Base-by-base conservation (phyloP, 2,113 vertebrate genomes). In the Numenius arquata region DNA sequence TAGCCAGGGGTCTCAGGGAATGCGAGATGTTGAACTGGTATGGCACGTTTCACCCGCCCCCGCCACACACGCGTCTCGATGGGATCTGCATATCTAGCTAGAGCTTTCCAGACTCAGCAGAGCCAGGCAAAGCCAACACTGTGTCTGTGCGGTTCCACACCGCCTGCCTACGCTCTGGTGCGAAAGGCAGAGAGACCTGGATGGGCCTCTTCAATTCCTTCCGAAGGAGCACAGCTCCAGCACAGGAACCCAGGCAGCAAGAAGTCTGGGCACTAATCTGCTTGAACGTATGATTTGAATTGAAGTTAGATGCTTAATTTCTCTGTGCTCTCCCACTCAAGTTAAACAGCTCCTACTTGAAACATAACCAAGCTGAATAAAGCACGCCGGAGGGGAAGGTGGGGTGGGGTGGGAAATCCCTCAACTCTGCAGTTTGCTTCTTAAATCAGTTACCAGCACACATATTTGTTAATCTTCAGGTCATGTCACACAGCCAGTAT, bases 11-110 rank as follows among this genome's bases (percentile, higher is more conserved):
- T 94, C 95, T 59, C 79, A 34, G 80, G 73, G 61, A 95, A 74
- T 17, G 50, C 48, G 82, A 95, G 96, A 85, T 68, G 94, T 4
- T 59, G 67, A 91, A 95, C 96, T 78, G 95, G 97, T 96, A 95
- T 16, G 82, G 88, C 91, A 20, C 1, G 92, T 93, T 89, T 48
- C 82, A 45, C 8, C 78, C 50, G 2, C 92, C 85, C 67, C 88
- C 36, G 5, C 79, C 17, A 3, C 59, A 34, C 74, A 56, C 1
- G 1, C 82, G 53, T 13, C 81, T 48, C 8, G 0, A 9, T 12
- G 43, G 1, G 23, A 94, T 77, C 65, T 80, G 78, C 92, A 50
- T 15, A 66, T 59, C 29, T 20, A 43, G 20, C 65, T 76, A 22
- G 65, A 93, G 85, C 85, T 61, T 25, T 59, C 75, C 93, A 86